These are phyloP conservation scores for Capromys pilorides DNA, from an alignment of 2,797 vertebrate species.

Conservation along the genomic window DNA sequence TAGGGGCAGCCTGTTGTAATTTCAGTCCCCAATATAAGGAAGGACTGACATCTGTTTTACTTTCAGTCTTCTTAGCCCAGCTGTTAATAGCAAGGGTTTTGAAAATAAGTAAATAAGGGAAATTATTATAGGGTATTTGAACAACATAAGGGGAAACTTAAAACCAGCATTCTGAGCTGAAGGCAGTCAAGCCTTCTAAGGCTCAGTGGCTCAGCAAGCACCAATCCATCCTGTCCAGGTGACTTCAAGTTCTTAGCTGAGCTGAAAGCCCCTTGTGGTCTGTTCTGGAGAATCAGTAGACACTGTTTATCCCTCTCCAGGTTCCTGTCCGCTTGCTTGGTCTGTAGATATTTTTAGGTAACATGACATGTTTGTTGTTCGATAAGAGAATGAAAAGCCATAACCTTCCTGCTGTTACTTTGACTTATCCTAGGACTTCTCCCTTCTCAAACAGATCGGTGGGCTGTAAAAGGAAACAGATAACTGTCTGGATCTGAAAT, in stretches of 20 bases:
- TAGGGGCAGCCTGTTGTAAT: not conserved
- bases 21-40: not conserved
- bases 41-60: not conserved
- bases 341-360: slow-evolving; percentile 7
- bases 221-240: too few relatives aligned
- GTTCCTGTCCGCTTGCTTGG: not conserved
- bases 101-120: not conserved
- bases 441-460: not conserved
- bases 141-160: not conserved
- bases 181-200: not conserved
- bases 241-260: not conserved
- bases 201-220: not conserved
- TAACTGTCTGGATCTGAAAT: not conserved
- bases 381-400: not conserved
- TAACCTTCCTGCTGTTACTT: not conserved
- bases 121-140: not conserved
- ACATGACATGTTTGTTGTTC: not conserved
- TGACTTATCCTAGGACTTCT: not conserved
- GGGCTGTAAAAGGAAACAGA: not conserved
- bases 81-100: not conserved
- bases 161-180: not conserved
- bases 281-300: not conserved
- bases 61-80: not conserved
- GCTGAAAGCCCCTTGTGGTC: not conserved
- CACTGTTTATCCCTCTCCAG: accelerated